phyloP scores from a whole-genome alignment of 2,113 vertebrate genomes.

The Corapipo altera region DNA sequence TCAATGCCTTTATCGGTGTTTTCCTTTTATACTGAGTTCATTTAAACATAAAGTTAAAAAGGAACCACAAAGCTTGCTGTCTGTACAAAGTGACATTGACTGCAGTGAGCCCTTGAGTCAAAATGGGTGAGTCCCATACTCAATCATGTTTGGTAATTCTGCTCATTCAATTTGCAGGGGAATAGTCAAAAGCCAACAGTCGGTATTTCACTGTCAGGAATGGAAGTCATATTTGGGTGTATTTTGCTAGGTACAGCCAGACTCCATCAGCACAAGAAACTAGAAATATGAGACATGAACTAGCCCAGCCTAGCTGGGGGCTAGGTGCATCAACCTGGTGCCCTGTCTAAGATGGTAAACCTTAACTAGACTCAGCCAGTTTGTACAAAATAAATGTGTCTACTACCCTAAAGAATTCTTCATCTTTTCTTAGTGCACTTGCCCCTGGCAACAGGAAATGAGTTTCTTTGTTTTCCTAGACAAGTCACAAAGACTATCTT shows the following conservation, averaged over 20 bases:
- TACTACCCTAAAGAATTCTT: neutral
- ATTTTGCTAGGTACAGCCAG: neutral
- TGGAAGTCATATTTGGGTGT: neutral
- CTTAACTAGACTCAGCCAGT: neutral
- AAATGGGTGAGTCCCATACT: neutral
- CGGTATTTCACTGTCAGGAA: neutral
- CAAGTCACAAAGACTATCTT: neutral
- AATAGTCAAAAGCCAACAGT: neutral
- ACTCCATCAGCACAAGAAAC: neutral
- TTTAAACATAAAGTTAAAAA: neutral
- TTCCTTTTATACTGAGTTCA: neutral
- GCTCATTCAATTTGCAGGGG: fast-evolving
- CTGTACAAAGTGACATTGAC: neutral
- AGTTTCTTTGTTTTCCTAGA: neutral
- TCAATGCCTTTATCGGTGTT: neutral
- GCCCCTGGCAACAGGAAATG: neutral
- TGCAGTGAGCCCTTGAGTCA: neutral
- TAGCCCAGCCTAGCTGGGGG: neutral
- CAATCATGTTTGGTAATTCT: neutral
- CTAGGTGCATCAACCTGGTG: neutral
- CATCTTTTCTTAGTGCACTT: neutral
- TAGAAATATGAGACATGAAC: neutral
- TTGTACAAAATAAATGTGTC: neutral
- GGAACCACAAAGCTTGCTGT: neutral
- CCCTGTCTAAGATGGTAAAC: neutral